These are phyloP conservation scores for Caenorhabditis wallacei DNA, from an alignment of 2,888 invertebrate species.

Conservation along the genomic window DNA sequence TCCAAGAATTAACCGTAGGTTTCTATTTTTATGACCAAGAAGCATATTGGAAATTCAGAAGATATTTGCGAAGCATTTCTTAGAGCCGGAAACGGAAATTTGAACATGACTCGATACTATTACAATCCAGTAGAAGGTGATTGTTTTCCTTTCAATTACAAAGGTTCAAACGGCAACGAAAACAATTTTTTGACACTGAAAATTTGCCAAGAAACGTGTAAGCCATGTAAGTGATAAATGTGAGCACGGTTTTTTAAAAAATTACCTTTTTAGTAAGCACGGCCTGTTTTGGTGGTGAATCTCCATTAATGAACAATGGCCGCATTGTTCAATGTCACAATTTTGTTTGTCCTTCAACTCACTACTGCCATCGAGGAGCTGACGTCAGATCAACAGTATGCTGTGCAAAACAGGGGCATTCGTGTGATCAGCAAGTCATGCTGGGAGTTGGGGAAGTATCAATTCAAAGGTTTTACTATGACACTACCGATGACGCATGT, in stretches of 20 bases:
- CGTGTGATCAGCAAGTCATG: constrained; percentile 78
- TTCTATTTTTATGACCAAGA: not conserved
- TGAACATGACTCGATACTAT: constrained; percentile 74
- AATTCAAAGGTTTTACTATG: constrained; percentile 77
- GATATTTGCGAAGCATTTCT: constrained; percentile 73
- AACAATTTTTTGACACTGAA: constrained; percentile 81
- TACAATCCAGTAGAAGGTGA: constrained; percentile 71
- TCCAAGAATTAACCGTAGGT: constrained; percentile 72
- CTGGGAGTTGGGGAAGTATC: constrained; percentile 74
- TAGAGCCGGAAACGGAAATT: constrained; percentile 70
- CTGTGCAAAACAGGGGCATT: constrained; percentile 74
- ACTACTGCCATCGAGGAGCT: constrained; percentile 78
- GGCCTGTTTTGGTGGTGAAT: constrained; percentile 74
- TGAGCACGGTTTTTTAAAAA: not conserved
- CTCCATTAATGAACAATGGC: constrained; percentile 70
- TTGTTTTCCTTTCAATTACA: constrained; percentile 73
- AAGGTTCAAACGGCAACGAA: constrained; percentile 74
- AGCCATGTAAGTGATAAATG: constrained; percentile 70
- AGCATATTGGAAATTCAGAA: constrained; percentile 71
- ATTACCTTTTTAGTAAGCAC: constrained; percentile 69
- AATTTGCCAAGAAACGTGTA: constrained; percentile 77
- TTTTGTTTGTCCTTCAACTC: constrained; percentile 74
- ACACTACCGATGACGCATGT: constrained; percentile 73
- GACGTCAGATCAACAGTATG: constrained; percentile 73
- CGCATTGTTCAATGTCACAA: constrained; percentile 72